phyloP scores from a whole-genome alignment of 2,113 vertebrate species.

The Corythoichthys haematopterus region DNA sequence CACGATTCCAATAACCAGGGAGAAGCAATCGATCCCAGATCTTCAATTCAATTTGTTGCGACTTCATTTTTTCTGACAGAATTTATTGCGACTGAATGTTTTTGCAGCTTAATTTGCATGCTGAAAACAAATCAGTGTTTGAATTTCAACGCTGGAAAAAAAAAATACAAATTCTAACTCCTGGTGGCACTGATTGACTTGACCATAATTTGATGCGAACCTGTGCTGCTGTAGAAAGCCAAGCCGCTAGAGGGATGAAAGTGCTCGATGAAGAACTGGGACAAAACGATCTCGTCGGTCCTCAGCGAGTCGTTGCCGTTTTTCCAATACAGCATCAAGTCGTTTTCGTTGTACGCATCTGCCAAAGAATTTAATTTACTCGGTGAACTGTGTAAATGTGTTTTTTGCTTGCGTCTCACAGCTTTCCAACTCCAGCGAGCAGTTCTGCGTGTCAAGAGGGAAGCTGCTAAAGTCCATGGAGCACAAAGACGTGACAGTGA shows the following conservation, averaged over 20 bases:
- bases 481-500: constrained; percentile 87
- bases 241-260: constrained; percentile 87
- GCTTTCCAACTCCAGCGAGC: constrained; percentile 90
- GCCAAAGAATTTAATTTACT: constrained; percentile 9
- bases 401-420: constrained; percentile 72
- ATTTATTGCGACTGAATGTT: too few relatives aligned
- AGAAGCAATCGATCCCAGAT: too few relatives aligned
- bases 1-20: too few relatives aligned
- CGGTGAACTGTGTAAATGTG: too few relatives aligned
- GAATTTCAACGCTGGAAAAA: too few relatives aligned
- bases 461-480: constrained; percentile 94
- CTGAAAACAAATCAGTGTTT: too few relatives aligned
- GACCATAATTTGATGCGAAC: constrained; percentile 22
- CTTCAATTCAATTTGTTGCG: too few relatives aligned
- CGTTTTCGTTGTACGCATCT: constrained; percentile 91
- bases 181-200: too few relatives aligned
- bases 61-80: too few relatives aligned
- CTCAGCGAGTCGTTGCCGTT: constrained; percentile 84
- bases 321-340: constrained; percentile 92
- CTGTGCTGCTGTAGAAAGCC: constrained; percentile 91
- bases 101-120: too few relatives aligned
- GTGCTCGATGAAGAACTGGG: constrained; percentile 89
- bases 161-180: too few relatives aligned
- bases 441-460: constrained; percentile 91
- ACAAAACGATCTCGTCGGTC: constrained; percentile 85